phyloP scores from a whole-genome alignment of 2,113 vertebrate genomes.

The Heterotis niloticus region DNA sequence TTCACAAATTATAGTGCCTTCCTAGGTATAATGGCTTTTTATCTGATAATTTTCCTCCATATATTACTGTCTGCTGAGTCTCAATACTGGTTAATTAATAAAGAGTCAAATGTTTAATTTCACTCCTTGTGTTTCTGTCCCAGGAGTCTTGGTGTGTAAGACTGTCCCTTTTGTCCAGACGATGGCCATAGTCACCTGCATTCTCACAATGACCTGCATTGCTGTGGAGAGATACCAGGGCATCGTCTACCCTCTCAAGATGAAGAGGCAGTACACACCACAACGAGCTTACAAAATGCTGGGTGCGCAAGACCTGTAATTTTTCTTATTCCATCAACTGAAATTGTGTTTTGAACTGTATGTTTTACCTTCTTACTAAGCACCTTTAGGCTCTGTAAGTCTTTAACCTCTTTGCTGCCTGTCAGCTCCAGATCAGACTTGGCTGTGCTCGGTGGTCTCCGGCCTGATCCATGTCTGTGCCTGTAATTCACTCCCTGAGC shows the following conservation, averaged over 20 bases:
- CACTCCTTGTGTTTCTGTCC: constrained; percentile 21
- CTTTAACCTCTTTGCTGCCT: too few relatives aligned
- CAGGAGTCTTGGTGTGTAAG: constrained; percentile 73
- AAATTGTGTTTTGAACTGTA: too few relatives aligned
- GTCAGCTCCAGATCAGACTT: not conserved
- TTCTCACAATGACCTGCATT: constrained; percentile 77
- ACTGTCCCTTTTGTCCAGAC: constrained; percentile 76
- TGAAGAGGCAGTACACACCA: constrained; percentile 69
- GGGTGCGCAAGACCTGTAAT: constrained; percentile 47
- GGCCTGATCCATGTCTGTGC: too few relatives aligned
- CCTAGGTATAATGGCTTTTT: too few relatives aligned
- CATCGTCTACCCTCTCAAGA: constrained; percentile 72
- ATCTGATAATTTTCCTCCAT: too few relatives aligned
- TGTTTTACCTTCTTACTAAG: too few relatives aligned
- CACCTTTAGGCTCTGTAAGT: too few relatives aligned
- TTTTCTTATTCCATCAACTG: too few relatives aligned
- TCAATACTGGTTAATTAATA: not conserved
- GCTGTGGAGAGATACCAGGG: constrained; percentile 76
- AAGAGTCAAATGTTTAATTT: not conserved
- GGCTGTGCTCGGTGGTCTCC: not conserved
- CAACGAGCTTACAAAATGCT: constrained; percentile 70
- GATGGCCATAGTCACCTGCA: constrained; percentile 72
- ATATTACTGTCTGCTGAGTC: not conserved
- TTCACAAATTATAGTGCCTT: too few relatives aligned
- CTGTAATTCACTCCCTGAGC: too few relatives aligned